A percentile compares a stretch with the other conserved stretches of the same genome.
Evolutionary conservation across 2,113 vertebrate genomes (phyloP).

Genomic region (Lasiurus cinereus): DNA sequence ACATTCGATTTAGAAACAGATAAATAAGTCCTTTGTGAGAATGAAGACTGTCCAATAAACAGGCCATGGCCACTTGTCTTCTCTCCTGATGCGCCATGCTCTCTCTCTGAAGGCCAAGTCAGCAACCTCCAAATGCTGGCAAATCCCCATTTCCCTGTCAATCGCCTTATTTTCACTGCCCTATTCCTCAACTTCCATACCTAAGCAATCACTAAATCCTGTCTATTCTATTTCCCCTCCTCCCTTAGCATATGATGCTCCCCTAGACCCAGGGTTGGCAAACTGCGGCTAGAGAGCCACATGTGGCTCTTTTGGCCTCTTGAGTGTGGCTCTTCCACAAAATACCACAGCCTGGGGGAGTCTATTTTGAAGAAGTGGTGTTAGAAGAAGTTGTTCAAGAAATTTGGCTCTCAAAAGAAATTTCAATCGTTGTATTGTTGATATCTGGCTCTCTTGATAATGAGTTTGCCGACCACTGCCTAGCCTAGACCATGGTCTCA

Average conservation of each 20-base stretch:
- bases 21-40: background rate
- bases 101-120: background rate
- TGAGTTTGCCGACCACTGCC: too few species aligned
- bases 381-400: too few species aligned
- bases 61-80: background rate
- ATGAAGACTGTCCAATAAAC: background rate
- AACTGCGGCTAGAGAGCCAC: too few species aligned
- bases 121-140: background rate
- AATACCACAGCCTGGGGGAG: too few species aligned
- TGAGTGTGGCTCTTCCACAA: too few species aligned
- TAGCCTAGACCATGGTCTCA: background rate
- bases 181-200: background rate
- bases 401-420: too few species aligned
- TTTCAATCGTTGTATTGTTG: too few species aligned
- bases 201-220: background rate
- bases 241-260: background rate
- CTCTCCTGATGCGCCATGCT: background rate
- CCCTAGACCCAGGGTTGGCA: too few species aligned
- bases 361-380: too few species aligned
- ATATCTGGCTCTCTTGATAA: too few species aligned
- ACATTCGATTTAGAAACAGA: background rate
- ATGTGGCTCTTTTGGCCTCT: too few species aligned
- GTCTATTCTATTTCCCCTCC: background rate
- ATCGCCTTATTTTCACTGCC: background rate
- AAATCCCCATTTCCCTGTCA: background rate